Evolutionary conservation across 2,888 invertebrate genomes (phyloP), one percentile per base, ranked within the genome.

Genomic region (Pheosia tremula): DNA sequence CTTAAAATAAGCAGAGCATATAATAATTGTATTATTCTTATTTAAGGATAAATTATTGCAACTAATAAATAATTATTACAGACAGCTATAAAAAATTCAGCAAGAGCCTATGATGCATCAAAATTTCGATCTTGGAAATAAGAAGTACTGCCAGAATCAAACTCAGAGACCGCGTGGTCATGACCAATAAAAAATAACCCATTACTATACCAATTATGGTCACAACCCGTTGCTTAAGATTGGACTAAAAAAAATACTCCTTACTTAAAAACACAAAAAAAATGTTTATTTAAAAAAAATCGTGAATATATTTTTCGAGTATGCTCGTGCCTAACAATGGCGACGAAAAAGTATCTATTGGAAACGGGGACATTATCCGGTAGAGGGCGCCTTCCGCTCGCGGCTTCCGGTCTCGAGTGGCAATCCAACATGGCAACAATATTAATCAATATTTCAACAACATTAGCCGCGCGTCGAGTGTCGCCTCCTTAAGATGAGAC

Each of bases 391-490:
- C 78, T 79, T 82, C 83, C 74, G 80, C 82, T 84, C 85, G 85
- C 82, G 79, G 80, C 79, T 83, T 83, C 84, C 85, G 85, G 82
- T 78, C 78, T 84, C 80, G 80, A 91, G 92, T 77, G 87, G 81
- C 85, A 85, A 87, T 87, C 87, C 87, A 89, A 88, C 77, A 90
- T 89, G 93, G 91, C 91, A 89, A 93, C 93, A 94, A 94, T 93
- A 94, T 94, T 93, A 94, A 94, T 94, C 94, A 94, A 94, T 94
- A 90, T 94, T 94, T 94, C 93, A 94, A 94, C 91, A 94, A 94
- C 85, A 94, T 86, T 86, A 86, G 84, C 84, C 75, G 80, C 77
- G 75, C 67, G 71, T 79, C 67, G 78, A 87, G 88, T 72, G 72
- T 70, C 69, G 74, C 71, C 84, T 84, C 72, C 87, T 90, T 76